Base-by-base conservation (phyloP, 2,113 vertebrate genomes). In the Pangasianodon gigas region DNA sequence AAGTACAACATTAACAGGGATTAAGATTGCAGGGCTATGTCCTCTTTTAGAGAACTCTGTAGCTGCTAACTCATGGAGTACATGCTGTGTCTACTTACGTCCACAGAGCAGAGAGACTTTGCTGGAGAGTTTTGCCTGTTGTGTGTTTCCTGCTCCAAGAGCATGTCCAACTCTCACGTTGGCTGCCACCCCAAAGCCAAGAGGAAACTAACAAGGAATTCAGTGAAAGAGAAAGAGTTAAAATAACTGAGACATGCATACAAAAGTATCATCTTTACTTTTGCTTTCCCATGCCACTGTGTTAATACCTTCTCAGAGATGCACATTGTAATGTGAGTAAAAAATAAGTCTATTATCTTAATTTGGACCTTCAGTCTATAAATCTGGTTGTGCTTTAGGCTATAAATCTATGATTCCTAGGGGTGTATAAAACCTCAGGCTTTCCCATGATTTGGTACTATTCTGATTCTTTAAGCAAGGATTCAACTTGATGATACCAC, bases 131-230 rank as follows among this genome's bases (percentile, higher is more conserved):
- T 93, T 96, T 29, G 97, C 97, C 92, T 96, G 96, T 77, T 95
- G 91, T 0, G 92, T 93, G 69, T 97, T 93, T 46, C 97, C 97
- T 0, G 95, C 97, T n/a, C 97, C 97, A 16, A 98, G 93, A 79
- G 97, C 96, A 3, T 96, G 97, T 91, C 97, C 98, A 81, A 98
- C 96, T 11, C 95, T 93, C 91, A 98, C 95, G 6, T 94, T 97
- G 1, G 91, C 97, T 1, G 96, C 96, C 79, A 97, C 96, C 0
- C 96, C 95, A 88, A 98, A 95, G 58, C 97, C 96, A 75, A 96
- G 9, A 10, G 97, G 96, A 89, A 97, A 95, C 97, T 98, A 92
- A 79, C 29, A 86, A 51, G 6, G 67, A 62, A 81, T 41, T 16
- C 21, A 41, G 19, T 19, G 6, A 52, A 46, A 29, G 6, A 65